Evolutionary conservation across 2,888 invertebrate genomes (phyloP), one percentile per base, ranked within the genome.

Genomic region (Geophilus truncorum): DNA sequence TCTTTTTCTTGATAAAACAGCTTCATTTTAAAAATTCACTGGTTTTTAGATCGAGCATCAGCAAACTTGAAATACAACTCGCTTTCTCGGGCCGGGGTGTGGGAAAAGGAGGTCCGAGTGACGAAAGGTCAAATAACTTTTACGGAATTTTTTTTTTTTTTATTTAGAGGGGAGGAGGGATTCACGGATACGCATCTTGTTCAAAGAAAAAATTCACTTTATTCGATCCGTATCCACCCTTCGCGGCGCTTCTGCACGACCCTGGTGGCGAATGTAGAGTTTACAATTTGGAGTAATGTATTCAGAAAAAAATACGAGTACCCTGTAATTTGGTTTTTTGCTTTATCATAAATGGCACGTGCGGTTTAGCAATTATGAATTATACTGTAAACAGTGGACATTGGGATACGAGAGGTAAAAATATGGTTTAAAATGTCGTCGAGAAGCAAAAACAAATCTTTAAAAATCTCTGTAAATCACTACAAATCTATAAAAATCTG

Each of bases 41-140:
- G 3, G 51, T 51, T 51, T 51, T 51, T 51, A 51, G 51, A 15
- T 10, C 15, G 15, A 51, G 51, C 21, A 21, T n/a, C n/a, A n/a
- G n/a, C n/a, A 18, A 57, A 57, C 57, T 57, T 57, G 57, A 57
- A 57, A 57, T 57, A 57, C 57, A n/a, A 57, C 57, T 57, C 9
- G 57, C 51, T 51, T n/a, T n/a, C 34, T 34, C 12, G 40, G 10
- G 34, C 5, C 57, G 57, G 57, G 21, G 57, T 57, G 57, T 57
- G 57, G 57, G 57, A 57, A 57, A 57, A 57, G 57, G 57, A 57
- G 57, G 57, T 57, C 18, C 57, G 9, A 57, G 57, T 57, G 57
- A 57, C 57, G 57, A 57, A 57, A 57, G 57, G 57, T 57, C 57
- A 57, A 57, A 57, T 57, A 57, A 57, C 57, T 57, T 57, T 57